Base-by-base conservation (phyloP, 2,113 vertebrate genomes). In the Chlamydotis undulata region DNA sequence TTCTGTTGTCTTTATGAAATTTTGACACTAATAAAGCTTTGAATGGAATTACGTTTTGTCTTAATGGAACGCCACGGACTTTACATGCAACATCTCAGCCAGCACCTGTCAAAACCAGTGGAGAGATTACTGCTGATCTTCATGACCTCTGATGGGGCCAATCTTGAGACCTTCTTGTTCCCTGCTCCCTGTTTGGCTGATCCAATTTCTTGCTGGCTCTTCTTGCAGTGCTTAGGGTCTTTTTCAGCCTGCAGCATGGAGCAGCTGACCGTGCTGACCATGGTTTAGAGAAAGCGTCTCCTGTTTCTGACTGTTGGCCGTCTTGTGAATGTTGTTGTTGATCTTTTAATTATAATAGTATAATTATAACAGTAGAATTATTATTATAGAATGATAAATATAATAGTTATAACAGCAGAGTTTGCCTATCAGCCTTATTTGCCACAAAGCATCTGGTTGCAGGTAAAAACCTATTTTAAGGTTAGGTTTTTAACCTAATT, bases 1-100 rank as follows among this genome's bases (percentile, higher is more conserved):
- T 92, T 96, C 86, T 92, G 35, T 93, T 89, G 86, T 47, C 83
- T 63, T 94, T 82, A 89, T 69, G 55, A 87, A 80, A 84, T 90
- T 76, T 79, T 94, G 83, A 60, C 84, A 74, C 69, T 94, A 82
- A 84, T 92, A 79, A 89, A 87, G 65, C 83, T 78, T 84, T 90
- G 61, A 93, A 89, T 68, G 57, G 28, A 94, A 78, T 28, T 39
- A 89, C 75, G 29, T 61, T 94, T 87, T 91, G 35, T 75, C 53
- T 84, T 84, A 56, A 68, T 2, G 0, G 35, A 71, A 47, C 3
- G 3, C 76, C 37, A 68, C 73, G 73, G 77, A 61, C 28, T 96
- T 95, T 43, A 43, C 16, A 14, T 68, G 16, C 2, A 69, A 56
- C 28, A 64, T 80, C 61, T 65, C 57, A 91, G 76, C 65, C 61